These are phyloP conservation scores for Antheraea pernyi DNA, from an alignment of 1,140 invertebrate species.

Conservation along the genomic window DNA sequence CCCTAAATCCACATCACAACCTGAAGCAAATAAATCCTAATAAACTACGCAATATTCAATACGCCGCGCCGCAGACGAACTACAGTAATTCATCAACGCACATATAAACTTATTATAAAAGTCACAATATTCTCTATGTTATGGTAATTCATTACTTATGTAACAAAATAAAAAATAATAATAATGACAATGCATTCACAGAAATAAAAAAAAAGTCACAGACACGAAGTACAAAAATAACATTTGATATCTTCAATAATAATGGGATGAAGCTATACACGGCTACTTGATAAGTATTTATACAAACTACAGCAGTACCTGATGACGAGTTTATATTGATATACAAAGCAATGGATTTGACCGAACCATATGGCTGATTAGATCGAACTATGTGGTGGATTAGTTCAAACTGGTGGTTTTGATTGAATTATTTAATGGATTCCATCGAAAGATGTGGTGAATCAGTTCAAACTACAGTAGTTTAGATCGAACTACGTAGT, in stretches of 20 bases:
- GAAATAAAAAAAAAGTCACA: conserved; percentile 28
- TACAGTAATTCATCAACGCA: conserved; percentile 31
- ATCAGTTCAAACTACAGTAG: no score
- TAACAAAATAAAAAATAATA: conserved; percentile 44
- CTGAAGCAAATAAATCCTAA: conserved; percentile 7
- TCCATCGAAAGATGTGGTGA: no score
- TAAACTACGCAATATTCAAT: conserved; percentile 31
- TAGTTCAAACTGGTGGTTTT: no score
- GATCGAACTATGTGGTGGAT: no score
- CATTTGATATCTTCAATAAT: conserved; percentile 45
- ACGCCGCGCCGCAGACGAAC: conserved; percentile 23
- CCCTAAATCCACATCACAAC: conserved; percentile 24
- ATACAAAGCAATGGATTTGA: no score
- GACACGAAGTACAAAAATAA: conserved; percentile 52
- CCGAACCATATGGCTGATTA: no score
- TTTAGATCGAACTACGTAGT: neutral
- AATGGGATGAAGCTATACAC: conserved; percentile 51
- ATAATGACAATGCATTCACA: conserved; percentile 17
- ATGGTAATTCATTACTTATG: conserved; percentile 71
- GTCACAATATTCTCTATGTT: conserved; percentile 57
- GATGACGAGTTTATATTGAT: conserved; percentile 18
- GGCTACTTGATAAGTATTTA: conserved; percentile 45
- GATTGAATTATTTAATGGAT: conserved; percentile 13
- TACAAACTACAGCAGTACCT: conserved; percentile 41
- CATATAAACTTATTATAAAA: conserved; percentile 61